These are phyloP conservation scores for Nemopilema nomurai DNA, from an alignment of 30 jellyfish, hydroid and myxozoan genomes.

Conservation along the genomic window DNA sequence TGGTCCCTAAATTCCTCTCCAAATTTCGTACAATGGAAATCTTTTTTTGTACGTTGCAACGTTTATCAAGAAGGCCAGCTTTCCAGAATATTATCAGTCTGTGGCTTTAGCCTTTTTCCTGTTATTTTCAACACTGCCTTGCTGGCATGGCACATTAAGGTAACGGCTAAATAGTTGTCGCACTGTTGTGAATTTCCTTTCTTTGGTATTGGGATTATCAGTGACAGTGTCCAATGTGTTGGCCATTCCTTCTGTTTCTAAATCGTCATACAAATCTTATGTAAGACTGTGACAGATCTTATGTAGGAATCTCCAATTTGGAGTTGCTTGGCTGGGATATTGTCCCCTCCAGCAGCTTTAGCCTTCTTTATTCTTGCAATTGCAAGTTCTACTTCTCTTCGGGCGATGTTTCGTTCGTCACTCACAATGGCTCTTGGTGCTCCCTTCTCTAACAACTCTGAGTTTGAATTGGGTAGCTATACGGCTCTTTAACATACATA, in stretches of 20 bases:
- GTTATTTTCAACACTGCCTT: slow-evolving; percentile 21
- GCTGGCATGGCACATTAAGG: slow-evolving; percentile 12
- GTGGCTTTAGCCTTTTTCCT: not conserved
- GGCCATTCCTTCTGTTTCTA: slow-evolving; percentile 9
- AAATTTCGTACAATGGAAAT: not conserved
- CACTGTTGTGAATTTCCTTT: slow-evolving; percentile 1
- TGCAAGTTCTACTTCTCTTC: slow-evolving; percentile 3
- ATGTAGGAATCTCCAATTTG: not conserved
- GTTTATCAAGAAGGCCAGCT: slow-evolving; percentile 30
- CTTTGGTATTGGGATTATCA: slow-evolving; percentile 20
- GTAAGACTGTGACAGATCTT: not conserved
- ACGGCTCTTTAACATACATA: not conserved
- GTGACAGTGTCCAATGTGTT: slow-evolving; percentile 6
- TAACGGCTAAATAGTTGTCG: slow-evolving; percentile 3
- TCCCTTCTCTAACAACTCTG: not conserved
- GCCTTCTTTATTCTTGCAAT: slow-evolving; percentile 1
- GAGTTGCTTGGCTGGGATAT: slow-evolving; percentile 24
- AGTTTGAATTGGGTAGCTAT: slow-evolving; percentile 8
- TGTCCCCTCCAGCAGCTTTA: slow-evolving; percentile 38
- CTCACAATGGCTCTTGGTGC: not conserved
- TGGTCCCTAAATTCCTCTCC: slow-evolving; percentile 3
- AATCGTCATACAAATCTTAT: not conserved
- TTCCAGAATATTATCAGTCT: not conserved
- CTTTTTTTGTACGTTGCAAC: not conserved
- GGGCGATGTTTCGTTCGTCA: not conserved